Percentiles rank a stretch among this genome's conserved stretches.
These are phyloP conservation scores for Trachelus iudaicus DNA, from an alignment of 2,888 invertebrate genomes.

Conservation along the genomic window DNA sequence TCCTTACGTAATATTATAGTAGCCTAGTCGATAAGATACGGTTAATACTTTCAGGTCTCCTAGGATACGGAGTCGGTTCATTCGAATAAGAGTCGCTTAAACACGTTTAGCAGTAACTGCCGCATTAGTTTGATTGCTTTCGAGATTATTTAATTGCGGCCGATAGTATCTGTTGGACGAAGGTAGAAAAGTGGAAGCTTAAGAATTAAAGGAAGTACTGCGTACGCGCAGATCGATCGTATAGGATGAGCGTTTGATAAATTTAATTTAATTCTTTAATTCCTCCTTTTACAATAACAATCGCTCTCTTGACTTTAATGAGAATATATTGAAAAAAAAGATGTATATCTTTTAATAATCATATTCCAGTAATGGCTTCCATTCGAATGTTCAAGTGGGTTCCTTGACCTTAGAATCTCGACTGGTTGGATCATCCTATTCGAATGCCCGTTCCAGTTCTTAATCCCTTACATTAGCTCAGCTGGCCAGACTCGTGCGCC, in stretches of 20 bases:
- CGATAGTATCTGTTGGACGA: slow-evolving; percentile 1
- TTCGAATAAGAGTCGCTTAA: not conserved
- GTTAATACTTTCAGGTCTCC: not conserved
- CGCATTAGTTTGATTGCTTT: slow-evolving; percentile 16
- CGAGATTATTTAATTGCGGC: slow-evolving; percentile 17
- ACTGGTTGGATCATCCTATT: slow-evolving; percentile 19
- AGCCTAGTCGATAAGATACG: not conserved
- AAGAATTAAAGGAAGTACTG: not conserved
- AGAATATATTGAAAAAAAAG: not conserved
- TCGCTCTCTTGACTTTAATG: not conserved
- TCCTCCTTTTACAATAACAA: not conserved
- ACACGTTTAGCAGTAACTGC: slow-evolving; percentile 8
- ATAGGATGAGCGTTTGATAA: not conserved
- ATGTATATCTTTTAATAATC: not conserved
- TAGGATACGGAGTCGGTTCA: not conserved
- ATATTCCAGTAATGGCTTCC: not conserved
- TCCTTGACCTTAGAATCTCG: slow-evolving; percentile 28
- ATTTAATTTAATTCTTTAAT: not conserved
- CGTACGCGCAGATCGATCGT: not conserved
- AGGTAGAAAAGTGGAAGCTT: not conserved
- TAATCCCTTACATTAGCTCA: slow-evolving; percentile 29
- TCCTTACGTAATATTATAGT: not conserved
- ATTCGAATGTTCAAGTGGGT: slow-evolving; percentile 9
- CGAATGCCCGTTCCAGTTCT: slow-evolving; percentile 20
- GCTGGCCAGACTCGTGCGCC: slow-evolving; percentile 18